Evolutionary conservation across 2,797 vertebrate genomes (phyloP).

Genomic region (Pygocentrus nattereri): DNA sequence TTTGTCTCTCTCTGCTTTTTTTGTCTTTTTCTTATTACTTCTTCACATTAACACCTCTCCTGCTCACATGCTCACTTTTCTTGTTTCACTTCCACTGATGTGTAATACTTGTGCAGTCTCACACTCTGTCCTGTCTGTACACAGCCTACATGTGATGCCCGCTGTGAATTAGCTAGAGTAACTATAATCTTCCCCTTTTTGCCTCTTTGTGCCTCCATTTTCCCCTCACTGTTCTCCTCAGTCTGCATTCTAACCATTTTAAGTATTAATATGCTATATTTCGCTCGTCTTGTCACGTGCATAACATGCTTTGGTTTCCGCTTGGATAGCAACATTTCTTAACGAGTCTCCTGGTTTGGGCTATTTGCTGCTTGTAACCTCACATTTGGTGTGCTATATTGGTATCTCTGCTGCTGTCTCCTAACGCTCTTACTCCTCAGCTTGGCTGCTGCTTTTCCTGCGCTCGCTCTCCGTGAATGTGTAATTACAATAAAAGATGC

Average conservation of each 20-base stretch:
- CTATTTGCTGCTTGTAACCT: constrained; percentile 22
- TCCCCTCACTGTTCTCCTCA: constrained; percentile 48
- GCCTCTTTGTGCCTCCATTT: constrained; percentile 29
- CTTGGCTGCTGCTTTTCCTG: constrained; percentile 44
- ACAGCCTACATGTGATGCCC: background rate
- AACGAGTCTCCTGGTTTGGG: background rate
- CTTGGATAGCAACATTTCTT: constrained; percentile 20
- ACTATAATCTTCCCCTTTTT: background rate
- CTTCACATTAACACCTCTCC: constrained; percentile 38
- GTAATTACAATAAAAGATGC: background rate
- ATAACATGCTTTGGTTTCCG: constrained; percentile 38
- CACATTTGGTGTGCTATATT: constrained; percentile 24
- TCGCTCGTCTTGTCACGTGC: constrained; percentile 27
- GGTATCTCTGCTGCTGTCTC: constrained; percentile 19
- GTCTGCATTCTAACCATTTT: constrained; percentile 55
- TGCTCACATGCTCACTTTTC: constrained; percentile 5
- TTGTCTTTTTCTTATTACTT: background rate
- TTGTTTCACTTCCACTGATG: constrained; percentile 1
- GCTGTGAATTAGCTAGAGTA: background rate
- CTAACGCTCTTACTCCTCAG: constrained; percentile 28
- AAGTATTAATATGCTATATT: constrained; percentile 63
- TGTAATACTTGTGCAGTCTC: constrained; percentile 15
- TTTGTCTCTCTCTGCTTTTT: constrained; percentile 46
- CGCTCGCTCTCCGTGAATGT: background rate
- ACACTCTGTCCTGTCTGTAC: constrained; percentile 13